These are phyloP conservation scores for Hydrochoerus hydrochaeris DNA, from an alignment of 2,113 vertebrate species.

Conservation along the genomic window DNA sequence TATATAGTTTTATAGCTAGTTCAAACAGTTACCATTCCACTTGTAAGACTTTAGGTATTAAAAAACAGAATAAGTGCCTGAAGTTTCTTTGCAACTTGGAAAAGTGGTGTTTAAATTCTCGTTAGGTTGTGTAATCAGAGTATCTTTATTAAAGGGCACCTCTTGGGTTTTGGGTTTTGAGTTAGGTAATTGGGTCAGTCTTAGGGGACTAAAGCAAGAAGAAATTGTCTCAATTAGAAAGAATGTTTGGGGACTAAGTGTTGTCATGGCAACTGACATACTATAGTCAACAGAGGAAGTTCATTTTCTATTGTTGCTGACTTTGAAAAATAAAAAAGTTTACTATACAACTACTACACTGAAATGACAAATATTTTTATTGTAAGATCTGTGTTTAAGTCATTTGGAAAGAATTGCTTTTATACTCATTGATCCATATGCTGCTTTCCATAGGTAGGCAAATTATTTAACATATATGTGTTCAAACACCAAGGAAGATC, in stretches of 20 bases:
- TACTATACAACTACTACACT: conserved; percentile 23
- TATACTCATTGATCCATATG: conserved; percentile 39
- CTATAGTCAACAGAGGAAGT: conserved; percentile 66
- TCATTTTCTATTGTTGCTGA: conserved; percentile 68
- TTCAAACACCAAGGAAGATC: conserved; percentile 43
- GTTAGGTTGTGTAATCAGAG: conserved; percentile 62
- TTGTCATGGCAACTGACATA: conserved; percentile 68
- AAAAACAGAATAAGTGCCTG: conserved; percentile 41
- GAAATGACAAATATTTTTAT: conserved; percentile 58
- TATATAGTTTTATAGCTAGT: conserved; percentile 60
- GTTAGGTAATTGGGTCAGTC: conserved; percentile 74
- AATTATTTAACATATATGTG: conserved; percentile 48
- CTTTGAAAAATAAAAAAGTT: conserved; percentile 51
- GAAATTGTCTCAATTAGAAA: conserved; percentile 79
- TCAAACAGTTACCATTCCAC: conserved; percentile 25
- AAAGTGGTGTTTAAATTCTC: conserved; percentile 68
- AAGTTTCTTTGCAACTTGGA: conserved; percentile 63
- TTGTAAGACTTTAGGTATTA: conserved; percentile 27
- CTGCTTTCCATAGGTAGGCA: conserved; percentile 54
- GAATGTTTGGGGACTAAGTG: conserved; percentile 72
- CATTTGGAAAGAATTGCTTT: conserved; percentile 62
- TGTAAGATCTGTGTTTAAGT: conserved; percentile 58
- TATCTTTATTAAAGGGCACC: conserved; percentile 50
- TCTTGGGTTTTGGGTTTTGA: conserved; percentile 67
- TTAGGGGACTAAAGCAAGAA: conserved; percentile 72